Conservation (phyloP, 2,888 invertebrate genomes). For the Cremastobaeus sp. region DNA sequence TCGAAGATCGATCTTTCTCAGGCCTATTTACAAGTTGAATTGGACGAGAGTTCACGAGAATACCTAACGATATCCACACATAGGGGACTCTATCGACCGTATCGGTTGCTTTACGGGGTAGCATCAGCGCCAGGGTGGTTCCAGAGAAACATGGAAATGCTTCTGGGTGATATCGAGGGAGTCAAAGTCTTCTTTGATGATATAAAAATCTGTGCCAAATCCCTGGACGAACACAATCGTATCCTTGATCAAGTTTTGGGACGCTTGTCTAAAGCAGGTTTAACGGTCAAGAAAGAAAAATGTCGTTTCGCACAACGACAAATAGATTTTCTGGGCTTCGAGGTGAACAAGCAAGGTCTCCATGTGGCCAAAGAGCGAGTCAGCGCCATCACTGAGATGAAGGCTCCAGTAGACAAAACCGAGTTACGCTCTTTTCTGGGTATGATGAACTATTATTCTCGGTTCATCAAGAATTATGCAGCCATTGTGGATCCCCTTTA, state of each 20-base stretch:
- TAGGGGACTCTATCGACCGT: conserved; percentile 59
- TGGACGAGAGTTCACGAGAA: conserved; percentile 65
- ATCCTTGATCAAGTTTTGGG: conserved; percentile 64
- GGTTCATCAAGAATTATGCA: conserved; percentile 17
- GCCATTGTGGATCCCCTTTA: conserved; percentile 4
- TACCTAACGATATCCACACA: conserved; percentile 67
- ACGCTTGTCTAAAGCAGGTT: conserved; percentile 63
- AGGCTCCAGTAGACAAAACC: not conserved
- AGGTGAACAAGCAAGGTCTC: not conserved
- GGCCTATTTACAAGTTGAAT: conserved; percentile 71
- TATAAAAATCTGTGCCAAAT: conserved; percentile 63
- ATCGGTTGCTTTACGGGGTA: conserved; percentile 70
- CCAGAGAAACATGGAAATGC: conserved; percentile 68
- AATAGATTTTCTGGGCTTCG: conserved; percentile 19
- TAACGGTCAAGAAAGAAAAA: conserved; percentile 66
- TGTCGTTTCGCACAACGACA: conserved; percentile 63
- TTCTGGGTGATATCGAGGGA: conserved; percentile 63
- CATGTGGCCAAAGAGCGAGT: not conserved
- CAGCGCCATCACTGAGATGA: conserved; percentile 4
- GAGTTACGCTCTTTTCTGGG: conserved; percentile 16
- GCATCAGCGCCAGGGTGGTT: conserved; percentile 73
- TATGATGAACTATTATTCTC: conserved; percentile 21
- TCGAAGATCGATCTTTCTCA: conserved; percentile 66
- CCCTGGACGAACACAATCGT: conserved; percentile 60
- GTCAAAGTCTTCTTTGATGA: conserved; percentile 66